phyloP scores from a whole-genome alignment of 2,797 vertebrate genomes.

The Gymnothorax javanicus region DNA sequence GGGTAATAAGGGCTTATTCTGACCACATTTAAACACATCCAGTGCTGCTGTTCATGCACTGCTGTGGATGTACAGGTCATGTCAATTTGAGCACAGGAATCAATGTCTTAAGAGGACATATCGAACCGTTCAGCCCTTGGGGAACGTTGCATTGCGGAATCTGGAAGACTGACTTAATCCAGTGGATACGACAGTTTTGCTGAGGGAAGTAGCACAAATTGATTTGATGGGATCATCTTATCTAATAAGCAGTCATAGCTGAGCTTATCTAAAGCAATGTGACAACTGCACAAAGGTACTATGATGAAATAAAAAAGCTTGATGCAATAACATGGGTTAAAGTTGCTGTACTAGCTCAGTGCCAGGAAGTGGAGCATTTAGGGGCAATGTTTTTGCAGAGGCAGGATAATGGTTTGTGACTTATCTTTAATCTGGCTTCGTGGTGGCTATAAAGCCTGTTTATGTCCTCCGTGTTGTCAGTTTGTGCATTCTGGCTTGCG shows the following conservation, averaged over 20 bases:
- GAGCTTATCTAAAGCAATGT: neutral
- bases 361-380: neutral
- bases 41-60: neutral
- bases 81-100: neutral
- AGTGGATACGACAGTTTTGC: neutral
- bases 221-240: slow-evolving; percentile 6
- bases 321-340: neutral
- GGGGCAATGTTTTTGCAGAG: neutral
- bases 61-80: neutral
- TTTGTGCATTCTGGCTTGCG: neutral
- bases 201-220: neutral
- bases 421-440: neutral
- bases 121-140: neutral
- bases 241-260: neutral
- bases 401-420: neutral
- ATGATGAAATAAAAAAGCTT: neutral
- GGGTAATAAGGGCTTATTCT: neutral
- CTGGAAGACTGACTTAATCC: neutral
- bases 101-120: neutral
- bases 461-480: neutral
- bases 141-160: neutral
- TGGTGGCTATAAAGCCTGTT: slow-evolving; percentile 2
- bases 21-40: neutral
- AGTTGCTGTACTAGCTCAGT: neutral
- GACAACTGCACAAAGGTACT: neutral